Evolutionary conservation across 1,140 invertebrate genomes (phyloP), one percentile per base, ranked within the genome.

Genomic region (Drosophila neocordata): DNA sequence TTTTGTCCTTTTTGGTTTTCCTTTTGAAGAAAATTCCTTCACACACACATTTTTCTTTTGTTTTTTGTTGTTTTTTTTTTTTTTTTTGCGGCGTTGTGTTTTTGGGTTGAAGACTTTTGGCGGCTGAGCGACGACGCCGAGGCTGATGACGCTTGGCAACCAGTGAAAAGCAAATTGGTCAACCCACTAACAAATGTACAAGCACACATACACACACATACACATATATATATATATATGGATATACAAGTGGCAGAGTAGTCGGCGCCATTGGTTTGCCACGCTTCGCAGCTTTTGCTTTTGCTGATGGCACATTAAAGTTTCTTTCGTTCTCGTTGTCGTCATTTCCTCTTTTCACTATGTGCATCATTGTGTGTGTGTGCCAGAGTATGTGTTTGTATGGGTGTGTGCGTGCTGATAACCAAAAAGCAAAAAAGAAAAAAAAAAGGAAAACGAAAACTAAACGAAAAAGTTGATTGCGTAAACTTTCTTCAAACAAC

Each of bases 251-350:
- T 71, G 62, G 69, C 31, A 75, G 72, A 76, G 73, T 59, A 76
- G 72, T 68, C 74, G 72, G 80, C 80, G 80, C 80, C 79, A 76
- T 76, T 71, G 79, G 79, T 73, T 83, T 79, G 77, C 73, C 77
- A 84, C 73, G 78, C 74, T 87, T 70, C 64, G 77, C 73, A 68
- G 68, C 69, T 66, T 65, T 69, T 61, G 64, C 72, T 62, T 74
- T 75, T 75, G 65, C 73, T 76, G 74, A 76, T 77, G 73, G 66
- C 74, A 77, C 74, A 77, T 73, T 87, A 60, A 85, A 85, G 82
- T 87, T 85, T 78, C 78, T 73, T 69, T 84, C 82, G 67, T 57
- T 72, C 48, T 74, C 41, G 18, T 22, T 57, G 22, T 35, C 37
- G 61, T 59, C 68, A 58, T 57, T 31, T 35, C 15, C 70, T 31